Evolutionary conservation across 2,113 vertebrate genomes (phyloP).

Genomic region (Nycticebus coucang): DNA sequence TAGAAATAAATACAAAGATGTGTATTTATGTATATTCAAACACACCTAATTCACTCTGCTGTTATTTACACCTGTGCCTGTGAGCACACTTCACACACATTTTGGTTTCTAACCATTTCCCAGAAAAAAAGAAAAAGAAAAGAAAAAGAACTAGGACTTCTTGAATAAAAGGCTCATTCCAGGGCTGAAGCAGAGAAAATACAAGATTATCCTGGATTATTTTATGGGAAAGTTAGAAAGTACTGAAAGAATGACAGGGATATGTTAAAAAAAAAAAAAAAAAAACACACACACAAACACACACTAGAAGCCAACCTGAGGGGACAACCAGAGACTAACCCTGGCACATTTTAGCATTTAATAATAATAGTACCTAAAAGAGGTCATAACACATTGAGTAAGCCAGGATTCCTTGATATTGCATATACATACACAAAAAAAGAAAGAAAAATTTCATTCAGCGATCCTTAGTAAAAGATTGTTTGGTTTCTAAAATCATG

Average conservation of each 20-base stretch:
- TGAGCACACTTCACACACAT: neutral
- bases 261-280: neutral
- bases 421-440: neutral
- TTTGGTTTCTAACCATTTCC: neutral
- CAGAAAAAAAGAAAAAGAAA: neutral
- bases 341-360: neutral
- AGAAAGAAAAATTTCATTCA: neutral
- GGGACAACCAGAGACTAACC: neutral
- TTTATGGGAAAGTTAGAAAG: neutral
- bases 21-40: fast-evolving
- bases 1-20: neutral
- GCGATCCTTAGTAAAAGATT: neutral
- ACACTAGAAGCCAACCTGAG: neutral
- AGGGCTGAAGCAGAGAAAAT: neutral
- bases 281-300: too few relatives aligned
- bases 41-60: neutral
- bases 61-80: neutral
- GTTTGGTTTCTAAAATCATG: neutral
- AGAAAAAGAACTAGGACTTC: neutral
- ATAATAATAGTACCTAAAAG: neutral
- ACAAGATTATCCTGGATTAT: neutral
- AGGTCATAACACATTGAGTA: neutral
- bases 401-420: neutral
- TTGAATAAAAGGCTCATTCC: neutral
- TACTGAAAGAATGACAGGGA: neutral